These are phyloP conservation scores for Chascanopsetta lugubris DNA, from an alignment of 2,113 vertebrate species.

Conservation along the genomic window DNA sequence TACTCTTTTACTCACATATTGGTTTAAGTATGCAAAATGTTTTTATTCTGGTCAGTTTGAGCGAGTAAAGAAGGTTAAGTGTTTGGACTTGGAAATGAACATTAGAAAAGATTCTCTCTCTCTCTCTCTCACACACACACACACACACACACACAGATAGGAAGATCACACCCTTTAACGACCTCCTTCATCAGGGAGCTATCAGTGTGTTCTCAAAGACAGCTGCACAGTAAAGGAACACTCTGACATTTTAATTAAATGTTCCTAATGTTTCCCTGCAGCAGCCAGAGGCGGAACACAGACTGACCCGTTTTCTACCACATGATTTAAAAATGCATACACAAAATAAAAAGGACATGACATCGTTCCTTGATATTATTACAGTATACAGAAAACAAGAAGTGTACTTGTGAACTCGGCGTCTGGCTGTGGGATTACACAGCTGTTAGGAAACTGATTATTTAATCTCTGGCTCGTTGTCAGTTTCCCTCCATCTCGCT, in stretches of 20 bases:
- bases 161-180: conserved; percentile 21
- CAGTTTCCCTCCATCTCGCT: conserved; percentile 27
- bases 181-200: conserved; percentile 41
- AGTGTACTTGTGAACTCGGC: neutral
- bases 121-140: conserved; percentile 2
- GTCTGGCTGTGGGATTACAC: conserved; percentile 10
- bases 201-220: conserved; percentile 49
- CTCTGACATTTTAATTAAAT: conserved; percentile 47
- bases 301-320: neutral
- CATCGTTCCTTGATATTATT: too few species aligned
- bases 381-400: too few species aligned
- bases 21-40: too few species aligned
- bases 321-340: neutral
- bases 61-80: neutral
- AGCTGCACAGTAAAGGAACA: conserved; percentile 59
- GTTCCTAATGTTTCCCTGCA: conserved; percentile 37
- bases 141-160: conserved; percentile 18
- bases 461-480: conserved; percentile 43
- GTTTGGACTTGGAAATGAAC: conserved; percentile 6
- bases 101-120: too few species aligned
- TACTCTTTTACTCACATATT: too few species aligned
- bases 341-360: conserved; percentile 1
- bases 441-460: conserved; percentile 65
- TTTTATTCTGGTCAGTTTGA: too few species aligned
- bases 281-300: conserved; percentile 27